Conservation (phyloP, 1,140 invertebrate species). For the Brachionus manjavacas region DNA sequence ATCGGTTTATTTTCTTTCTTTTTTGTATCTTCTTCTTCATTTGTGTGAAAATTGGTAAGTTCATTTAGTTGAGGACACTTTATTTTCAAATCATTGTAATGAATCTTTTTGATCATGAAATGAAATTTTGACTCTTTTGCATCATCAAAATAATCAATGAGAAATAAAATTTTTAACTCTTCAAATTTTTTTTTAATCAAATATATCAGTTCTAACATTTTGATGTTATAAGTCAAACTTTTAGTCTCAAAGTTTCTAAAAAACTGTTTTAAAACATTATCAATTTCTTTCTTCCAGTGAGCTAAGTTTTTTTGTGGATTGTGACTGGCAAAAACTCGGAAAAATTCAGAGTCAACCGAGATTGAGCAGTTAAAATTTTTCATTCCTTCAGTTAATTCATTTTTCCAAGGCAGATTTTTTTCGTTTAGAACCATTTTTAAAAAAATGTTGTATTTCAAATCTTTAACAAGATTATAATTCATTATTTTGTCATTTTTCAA, state of each 20-base stretch:
- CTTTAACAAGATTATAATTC: not conserved
- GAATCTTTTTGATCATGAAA: not conserved
- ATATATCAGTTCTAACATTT: not conserved
- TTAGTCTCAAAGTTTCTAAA: conserved; percentile 2
- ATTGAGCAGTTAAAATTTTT: not conserved
- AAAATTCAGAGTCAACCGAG: not conserved
- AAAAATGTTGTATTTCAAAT: not conserved
- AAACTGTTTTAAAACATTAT: not conserved
- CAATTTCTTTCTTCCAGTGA: not conserved
- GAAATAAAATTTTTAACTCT: not conserved
- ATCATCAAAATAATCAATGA: conserved; percentile 14
- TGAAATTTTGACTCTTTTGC: not conserved
- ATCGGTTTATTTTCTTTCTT: not conserved
- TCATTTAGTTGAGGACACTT: not conserved
- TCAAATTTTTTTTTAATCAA: not conserved
- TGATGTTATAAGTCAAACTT: not conserved
- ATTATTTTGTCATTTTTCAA: not conserved
- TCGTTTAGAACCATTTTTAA: not conserved
- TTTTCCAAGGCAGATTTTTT: not conserved
- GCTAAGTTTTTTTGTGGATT: not conserved
- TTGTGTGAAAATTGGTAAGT: not conserved
- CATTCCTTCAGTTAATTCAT: not conserved
- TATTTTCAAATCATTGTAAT: not conserved
- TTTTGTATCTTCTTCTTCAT: not conserved
- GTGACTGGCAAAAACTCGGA: not conserved